Percentiles rank a stretch among this genome's conserved stretches.
Conservation (phyloP, 1,140 invertebrate species). For the Lepeophtheirus salmonis region DNA sequence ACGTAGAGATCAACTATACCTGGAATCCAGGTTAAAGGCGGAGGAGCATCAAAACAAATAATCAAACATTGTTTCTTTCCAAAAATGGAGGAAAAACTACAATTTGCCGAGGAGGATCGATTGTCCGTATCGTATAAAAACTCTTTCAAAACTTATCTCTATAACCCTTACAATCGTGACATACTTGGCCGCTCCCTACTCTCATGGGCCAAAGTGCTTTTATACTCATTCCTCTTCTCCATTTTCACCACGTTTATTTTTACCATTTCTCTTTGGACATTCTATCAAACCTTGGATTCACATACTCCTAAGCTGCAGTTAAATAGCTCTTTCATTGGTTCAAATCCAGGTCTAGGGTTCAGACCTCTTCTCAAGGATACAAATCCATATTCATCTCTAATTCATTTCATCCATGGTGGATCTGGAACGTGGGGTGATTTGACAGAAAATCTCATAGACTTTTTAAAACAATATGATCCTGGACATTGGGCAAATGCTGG, state of each 20-base stretch:
- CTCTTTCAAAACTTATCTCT: too few relatives aligned
- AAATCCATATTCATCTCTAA: conserved; percentile 5
- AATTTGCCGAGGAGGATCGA: too few relatives aligned
- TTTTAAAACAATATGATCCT: neutral
- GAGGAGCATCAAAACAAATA: too few relatives aligned
- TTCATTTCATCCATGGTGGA: conserved; percentile 5
- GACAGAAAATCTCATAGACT: neutral
- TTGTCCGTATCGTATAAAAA: too few relatives aligned
- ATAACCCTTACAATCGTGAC: neutral
- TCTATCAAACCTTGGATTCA: conserved; percentile 9
- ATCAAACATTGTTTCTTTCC: too few relatives aligned
- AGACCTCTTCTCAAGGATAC: neutral
- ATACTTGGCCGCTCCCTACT: neutral
- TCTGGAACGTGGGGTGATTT: conserved; percentile 1
- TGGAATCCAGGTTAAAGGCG: too few relatives aligned
- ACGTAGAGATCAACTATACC: too few relatives aligned
- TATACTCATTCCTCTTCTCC: neutral
- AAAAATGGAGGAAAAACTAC: too few relatives aligned
- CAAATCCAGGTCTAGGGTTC: conserved; percentile 2
- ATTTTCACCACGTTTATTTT: neutral
- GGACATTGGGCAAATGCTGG: neutral
- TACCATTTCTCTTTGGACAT: neutral
- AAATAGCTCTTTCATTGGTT: neutral
- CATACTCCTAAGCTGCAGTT: conserved; percentile 5
- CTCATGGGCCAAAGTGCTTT: neutral